A percentile compares a stretch with the other conserved stretches of the same genome.
phyloP scores from a whole-genome alignment of 1,140 invertebrate genomes.

The Thaumetopoea pityocampa region DNA sequence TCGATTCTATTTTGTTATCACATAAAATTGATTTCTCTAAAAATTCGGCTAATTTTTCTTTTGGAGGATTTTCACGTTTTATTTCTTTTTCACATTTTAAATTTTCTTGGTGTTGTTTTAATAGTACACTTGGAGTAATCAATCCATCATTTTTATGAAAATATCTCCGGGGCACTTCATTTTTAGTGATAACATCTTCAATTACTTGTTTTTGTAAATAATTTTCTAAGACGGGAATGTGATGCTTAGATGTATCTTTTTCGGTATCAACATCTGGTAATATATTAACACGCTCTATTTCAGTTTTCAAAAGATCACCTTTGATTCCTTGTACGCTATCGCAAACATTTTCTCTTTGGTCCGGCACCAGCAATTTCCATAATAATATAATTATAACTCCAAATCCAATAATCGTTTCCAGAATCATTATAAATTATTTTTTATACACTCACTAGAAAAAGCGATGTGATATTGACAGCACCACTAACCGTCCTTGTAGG shows the following conservation, averaged over 20 bases:
- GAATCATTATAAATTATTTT: constrained; percentile 49
- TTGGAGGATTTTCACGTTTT: constrained; percentile 63
- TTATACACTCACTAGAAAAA: constrained; percentile 56
- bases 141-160: constrained; percentile 19
- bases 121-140: constrained; percentile 33
- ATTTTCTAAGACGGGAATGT: no score
- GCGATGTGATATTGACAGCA: constrained; percentile 22
- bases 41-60: constrained; percentile 59
- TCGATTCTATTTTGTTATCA: constrained; percentile 64
- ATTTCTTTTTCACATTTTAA: constrained; percentile 25
- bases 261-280: no score
- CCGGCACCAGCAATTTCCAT: constrained; percentile 48
- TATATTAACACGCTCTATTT: no score
- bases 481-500: constrained; percentile 32
- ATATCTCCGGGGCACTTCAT: neutral
- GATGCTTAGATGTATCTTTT: no score
- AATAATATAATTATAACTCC: constrained; percentile 41
- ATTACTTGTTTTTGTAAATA: neutral
- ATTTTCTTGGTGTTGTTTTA: constrained; percentile 32
- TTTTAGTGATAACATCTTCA: constrained; percentile 1
- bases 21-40: constrained; percentile 66
- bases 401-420: constrained; percentile 48
- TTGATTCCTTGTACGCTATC: neutral
- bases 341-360: constrained; percentile 14
- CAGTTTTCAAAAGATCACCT: neutral